Conservation (phyloP, 2,797 vertebrate species). For the Apogon hyalosoma region DNA sequence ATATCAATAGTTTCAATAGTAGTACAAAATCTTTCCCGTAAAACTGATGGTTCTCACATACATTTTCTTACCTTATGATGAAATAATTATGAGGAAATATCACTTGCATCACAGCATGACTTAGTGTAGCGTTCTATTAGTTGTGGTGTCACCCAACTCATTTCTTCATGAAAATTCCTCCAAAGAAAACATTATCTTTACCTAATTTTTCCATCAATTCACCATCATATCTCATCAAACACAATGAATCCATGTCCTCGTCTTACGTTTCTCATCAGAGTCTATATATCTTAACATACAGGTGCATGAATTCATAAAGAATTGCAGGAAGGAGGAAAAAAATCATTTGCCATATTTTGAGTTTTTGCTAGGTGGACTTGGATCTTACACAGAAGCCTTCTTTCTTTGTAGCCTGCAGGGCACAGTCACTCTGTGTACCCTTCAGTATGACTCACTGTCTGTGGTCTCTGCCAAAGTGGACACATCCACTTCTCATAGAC, state of each 20-base stretch:
- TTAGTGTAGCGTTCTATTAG: too few relatives aligned
- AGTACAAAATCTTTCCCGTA: not conserved
- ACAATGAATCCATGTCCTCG: slow-evolving; percentile 22
- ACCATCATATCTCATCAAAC: not conserved
- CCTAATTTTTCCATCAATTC: slow-evolving; percentile 11
- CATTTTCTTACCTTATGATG: too few relatives aligned
- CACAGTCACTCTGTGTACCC: slow-evolving; percentile 1
- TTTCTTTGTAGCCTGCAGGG: slow-evolving; percentile 11
- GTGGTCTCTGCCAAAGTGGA: slow-evolving; percentile 38
- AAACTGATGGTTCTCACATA: too few relatives aligned
- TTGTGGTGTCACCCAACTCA: too few relatives aligned
- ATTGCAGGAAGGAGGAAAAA: not conserved
- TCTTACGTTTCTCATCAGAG: slow-evolving; percentile 9
- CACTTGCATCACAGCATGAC: too few relatives aligned
- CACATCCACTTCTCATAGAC: slow-evolving; percentile 21
- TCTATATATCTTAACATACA: not conserved
- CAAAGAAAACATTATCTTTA: not conserved
- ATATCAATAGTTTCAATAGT: not conserved
- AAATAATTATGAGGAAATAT: too few relatives aligned
- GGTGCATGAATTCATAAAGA: slow-evolving; percentile 2
- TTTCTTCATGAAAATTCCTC: not conserved
- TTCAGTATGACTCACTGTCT: slow-evolving; percentile 37
- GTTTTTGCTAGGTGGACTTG: slow-evolving; percentile 19
- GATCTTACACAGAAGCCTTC: slow-evolving; percentile 10
- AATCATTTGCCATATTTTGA: slow-evolving; percentile 5